Base-by-base conservation (phyloP, 1,140 invertebrate genomes). In the Camponotus floridanus region DNA sequence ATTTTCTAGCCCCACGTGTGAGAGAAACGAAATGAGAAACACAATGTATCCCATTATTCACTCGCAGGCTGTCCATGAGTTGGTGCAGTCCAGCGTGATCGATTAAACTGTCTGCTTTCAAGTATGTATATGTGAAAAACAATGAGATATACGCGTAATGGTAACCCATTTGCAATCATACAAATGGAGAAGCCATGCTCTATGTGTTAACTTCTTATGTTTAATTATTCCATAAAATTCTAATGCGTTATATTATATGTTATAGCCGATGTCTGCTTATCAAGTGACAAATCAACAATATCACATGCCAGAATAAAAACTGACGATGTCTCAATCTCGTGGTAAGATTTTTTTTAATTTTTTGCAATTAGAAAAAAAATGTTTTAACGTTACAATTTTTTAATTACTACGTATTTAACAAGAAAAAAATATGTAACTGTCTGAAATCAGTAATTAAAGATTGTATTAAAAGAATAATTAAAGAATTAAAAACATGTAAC, bases 221-320 rank as follows among this genome's bases (percentile, higher is more conserved):
- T 85, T 79, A 71, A 55, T 67, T 78, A 85, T 86, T 26, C 71
- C 71, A 79, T 57, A 36, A 79, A 71, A 39, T 51, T 78, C 31
- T 85, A 73, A 57, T 57, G 39, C 67, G 55, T 85, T 87, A 87
- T 13, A 70, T 85, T 88, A 85, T 51, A 51, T 55, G 61, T 85
- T 86, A 86, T 51, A 80, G 83, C 61, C 79, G 68, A 51, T 85
- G 55, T 74, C 67, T 65, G 61, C 51, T 48, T 88, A 39, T 55
- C 39, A 73, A 88, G 57, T 36, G 26, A 87, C 39, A 57, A 87
- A 70, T 87, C 21, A 64, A 85, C 26, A 74, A 18, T 45, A 42
- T 73, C 55, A 21, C 55, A 61, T 61, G 8, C 39, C 21, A 39
- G 39, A 81, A 45, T 42, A n/a, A 42, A 73, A 81, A 42, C 11